Conservation (phyloP, 2,113 vertebrate species). For the Hypanus sabinus region DNA sequence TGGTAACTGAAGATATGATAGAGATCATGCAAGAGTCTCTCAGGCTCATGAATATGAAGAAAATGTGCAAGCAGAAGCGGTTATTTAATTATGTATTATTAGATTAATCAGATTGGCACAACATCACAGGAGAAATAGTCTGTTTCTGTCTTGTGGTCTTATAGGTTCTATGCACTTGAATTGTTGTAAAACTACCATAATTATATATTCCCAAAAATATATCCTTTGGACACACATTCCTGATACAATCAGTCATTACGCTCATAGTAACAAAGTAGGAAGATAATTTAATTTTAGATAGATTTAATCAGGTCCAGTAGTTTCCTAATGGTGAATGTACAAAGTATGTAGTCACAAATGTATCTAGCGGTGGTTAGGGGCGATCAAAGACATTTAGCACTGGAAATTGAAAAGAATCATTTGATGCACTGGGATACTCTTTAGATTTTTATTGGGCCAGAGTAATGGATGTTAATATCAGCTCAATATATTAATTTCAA, state of each 20-base stretch:
- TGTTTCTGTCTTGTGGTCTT: too few relatives aligned
- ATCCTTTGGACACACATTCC: not conserved
- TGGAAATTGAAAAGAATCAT: not conserved
- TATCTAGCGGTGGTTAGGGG: too few relatives aligned
- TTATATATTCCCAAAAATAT: not conserved
- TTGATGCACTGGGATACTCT: not conserved
- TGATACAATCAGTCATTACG: not conserved
- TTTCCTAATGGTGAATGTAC: too few relatives aligned
- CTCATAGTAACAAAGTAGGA: not conserved
- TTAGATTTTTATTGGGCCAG: not conserved
- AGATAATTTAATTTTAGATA: not conserved
- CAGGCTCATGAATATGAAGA: too few relatives aligned
- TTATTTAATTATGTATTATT: too few relatives aligned
- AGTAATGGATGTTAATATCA: not conserved
- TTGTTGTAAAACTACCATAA: not conserved
- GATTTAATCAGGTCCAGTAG: not conserved
- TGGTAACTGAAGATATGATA: too few relatives aligned
- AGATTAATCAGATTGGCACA: too few relatives aligned
- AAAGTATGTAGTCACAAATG: too few relatives aligned
- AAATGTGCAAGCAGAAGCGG: too few relatives aligned
- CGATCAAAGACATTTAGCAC: not conserved
- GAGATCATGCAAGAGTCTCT: too few relatives aligned
- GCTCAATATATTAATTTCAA: not conserved
- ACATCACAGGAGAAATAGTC: too few relatives aligned
- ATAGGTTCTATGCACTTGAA: not conserved